phyloP scores from a whole-genome alignment of 2,888 invertebrate genomes.

The Pocota personata region DNA sequence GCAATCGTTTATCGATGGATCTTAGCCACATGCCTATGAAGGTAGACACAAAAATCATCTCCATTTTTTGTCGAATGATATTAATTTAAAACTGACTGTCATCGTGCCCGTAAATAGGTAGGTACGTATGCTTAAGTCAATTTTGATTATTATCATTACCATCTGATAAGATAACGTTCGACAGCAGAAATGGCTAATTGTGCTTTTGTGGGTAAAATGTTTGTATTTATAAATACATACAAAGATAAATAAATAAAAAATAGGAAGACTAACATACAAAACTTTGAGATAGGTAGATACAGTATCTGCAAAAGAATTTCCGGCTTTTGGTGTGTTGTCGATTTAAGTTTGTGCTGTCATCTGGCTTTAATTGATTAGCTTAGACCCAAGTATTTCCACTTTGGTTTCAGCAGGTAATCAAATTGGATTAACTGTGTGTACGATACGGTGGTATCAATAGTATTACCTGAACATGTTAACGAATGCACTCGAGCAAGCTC shows the following conservation, averaged over 20 bases:
- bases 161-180: slow-evolving; percentile 38
- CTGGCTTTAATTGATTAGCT: too few relatives aligned
- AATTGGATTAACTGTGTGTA: too few relatives aligned
- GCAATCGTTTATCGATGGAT: not conserved
- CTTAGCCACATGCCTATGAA: not conserved
- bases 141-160: slow-evolving; percentile 3
- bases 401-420: too few relatives aligned
- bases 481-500: too few relatives aligned
- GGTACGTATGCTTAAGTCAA: not conserved
- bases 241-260: not conserved
- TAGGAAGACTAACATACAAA: not conserved
- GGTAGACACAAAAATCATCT: not conserved
- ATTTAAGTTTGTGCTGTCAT: not conserved
- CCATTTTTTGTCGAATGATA: slow-evolving; percentile 6
- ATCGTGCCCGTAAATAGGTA: not conserved
- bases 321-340: not conserved
- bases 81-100: slow-evolving; percentile 4
- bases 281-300: not conserved
- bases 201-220: not conserved
- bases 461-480: too few relatives aligned
- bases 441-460: too few relatives aligned
- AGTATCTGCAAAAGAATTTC: not conserved
- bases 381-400: too few relatives aligned
- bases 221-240: not conserved
- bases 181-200: not conserved